Evolutionary conservation across 2,888 invertebrate genomes (phyloP).

Genomic region (Xestia c-nigrum): DNA sequence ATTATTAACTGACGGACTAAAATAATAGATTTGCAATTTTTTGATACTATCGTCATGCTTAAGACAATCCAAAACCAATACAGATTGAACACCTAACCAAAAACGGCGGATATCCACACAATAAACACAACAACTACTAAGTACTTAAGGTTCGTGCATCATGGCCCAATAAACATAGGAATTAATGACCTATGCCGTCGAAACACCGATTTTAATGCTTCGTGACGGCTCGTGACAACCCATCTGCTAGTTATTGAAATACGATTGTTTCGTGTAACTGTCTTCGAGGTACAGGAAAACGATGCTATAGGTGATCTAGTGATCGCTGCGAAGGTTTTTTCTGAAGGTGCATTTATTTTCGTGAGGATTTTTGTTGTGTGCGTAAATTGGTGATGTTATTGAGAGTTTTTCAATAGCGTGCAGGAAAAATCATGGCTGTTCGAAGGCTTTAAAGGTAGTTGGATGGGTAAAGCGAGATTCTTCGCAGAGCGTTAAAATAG

Average conservation of each 20-base stretch:
- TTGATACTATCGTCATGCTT: background rate
- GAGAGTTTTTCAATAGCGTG: background rate
- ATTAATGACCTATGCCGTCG: conserved; percentile 86
- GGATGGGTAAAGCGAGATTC: too few relatives aligned
- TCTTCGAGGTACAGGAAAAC: conserved; percentile 54
- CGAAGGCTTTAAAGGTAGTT: too few relatives aligned
- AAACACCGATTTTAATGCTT: conserved; percentile 88
- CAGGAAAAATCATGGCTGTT: background rate
- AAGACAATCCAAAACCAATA: background rate
- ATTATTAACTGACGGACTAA: too few relatives aligned
- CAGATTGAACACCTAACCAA: conserved; percentile 26
- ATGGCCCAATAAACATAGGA: conserved; percentile 83
- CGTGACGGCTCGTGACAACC: conserved; percentile 83
- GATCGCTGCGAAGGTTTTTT: conserved; percentile 29
- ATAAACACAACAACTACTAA: conserved; percentile 60
- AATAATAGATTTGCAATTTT: too few relatives aligned
- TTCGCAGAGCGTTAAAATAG: too few relatives aligned
- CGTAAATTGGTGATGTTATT: background rate
- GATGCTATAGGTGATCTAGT: conserved; percentile 44
- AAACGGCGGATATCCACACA: conserved; percentile 59
- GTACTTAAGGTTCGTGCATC: conserved; percentile 77
- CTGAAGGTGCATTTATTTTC: conserved; percentile 7
- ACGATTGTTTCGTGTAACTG: conserved; percentile 69
- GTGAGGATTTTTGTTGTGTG: background rate
- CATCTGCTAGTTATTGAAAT: conserved; percentile 74